These are phyloP conservation scores for Megalops cyprinoides DNA, from an alignment of 2,797 vertebrate genomes.

Conservation along the genomic window DNA sequence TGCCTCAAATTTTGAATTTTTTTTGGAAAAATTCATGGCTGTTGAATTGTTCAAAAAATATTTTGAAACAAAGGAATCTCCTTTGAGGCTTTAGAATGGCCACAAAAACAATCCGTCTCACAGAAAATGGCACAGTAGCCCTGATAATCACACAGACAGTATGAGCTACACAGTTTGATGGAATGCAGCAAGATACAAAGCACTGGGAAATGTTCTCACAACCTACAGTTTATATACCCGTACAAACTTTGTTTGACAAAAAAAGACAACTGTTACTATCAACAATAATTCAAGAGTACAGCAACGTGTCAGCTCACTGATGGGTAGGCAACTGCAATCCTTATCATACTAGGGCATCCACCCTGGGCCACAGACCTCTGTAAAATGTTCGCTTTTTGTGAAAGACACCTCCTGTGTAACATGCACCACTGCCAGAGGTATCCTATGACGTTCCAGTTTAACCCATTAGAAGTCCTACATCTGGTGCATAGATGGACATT, in stretches of 20 bases:
- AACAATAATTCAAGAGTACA: conserved; percentile 61
- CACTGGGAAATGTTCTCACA: conserved; percentile 1
- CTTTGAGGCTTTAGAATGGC: not conserved
- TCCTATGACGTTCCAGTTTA: not conserved
- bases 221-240: not conserved
- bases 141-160: not conserved
- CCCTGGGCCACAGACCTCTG: conserved; percentile 52
- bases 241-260: conserved; percentile 26
- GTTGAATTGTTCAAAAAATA: not conserved
- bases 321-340: not conserved
- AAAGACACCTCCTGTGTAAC: conserved; percentile 62
- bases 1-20: no score
- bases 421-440: conserved; percentile 25
- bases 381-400: conserved; percentile 44
- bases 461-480: conserved; percentile 55
- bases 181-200: not conserved
- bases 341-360: conserved; percentile 62
- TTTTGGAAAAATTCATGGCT: no score
- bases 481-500: conserved; percentile 38
- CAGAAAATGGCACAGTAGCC: not conserved
- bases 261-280: no score
- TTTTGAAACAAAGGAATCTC: not conserved
- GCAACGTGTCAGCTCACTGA: conserved; percentile 45
- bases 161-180: not conserved
- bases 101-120: not conserved